These are phyloP conservation scores for Acleris holmiana DNA, from an alignment of 2,888 invertebrate species.

Conservation along the genomic window DNA sequence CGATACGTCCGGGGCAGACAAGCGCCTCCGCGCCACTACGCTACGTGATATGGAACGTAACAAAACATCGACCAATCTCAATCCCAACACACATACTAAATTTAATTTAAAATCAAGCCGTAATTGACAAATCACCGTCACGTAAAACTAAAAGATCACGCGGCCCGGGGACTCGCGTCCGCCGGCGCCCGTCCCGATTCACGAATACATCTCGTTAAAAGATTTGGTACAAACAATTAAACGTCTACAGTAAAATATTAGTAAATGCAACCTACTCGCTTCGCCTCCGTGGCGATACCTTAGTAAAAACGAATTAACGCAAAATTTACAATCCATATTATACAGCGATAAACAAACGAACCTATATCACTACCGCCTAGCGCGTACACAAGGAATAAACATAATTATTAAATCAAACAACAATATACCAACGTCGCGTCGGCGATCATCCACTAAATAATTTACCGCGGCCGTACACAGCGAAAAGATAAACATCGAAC, in stretches of 20 bases:
- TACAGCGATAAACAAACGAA: slow-evolving; percentile 50
- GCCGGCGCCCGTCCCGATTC: slow-evolving; percentile 40
- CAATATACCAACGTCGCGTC: slow-evolving; percentile 25
- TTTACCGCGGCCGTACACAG: slow-evolving; percentile 15
- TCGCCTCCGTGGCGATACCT: slow-evolving; percentile 58
- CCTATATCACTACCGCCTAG: slow-evolving; percentile 38
- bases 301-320: slow-evolving; percentile 57
- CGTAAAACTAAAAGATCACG: slow-evolving; percentile 60
- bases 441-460: slow-evolving; percentile 20
- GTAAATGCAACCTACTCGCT: slow-evolving; percentile 81
- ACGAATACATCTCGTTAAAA: slow-evolving; percentile 61
- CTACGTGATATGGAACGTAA: slow-evolving; percentile 74
- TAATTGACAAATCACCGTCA: slow-evolving; percentile 77
- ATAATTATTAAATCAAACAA: slow-evolving; percentile 37
- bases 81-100: slow-evolving; percentile 53
- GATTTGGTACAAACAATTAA: slow-evolving; percentile 80
- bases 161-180: slow-evolving; percentile 1
- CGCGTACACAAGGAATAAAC: slow-evolving; percentile 37
- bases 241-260: slow-evolving; percentile 79
- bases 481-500: slow-evolving; percentile 41
- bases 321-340: slow-evolving; percentile 75
- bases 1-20: slow-evolving; percentile 63
- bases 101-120: slow-evolving; percentile 54
- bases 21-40: slow-evolving; percentile 54
- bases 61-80: slow-evolving; percentile 57